phyloP scores from a whole-genome alignment of 2,888 invertebrate species.

The Saturnia japonica region DNA sequence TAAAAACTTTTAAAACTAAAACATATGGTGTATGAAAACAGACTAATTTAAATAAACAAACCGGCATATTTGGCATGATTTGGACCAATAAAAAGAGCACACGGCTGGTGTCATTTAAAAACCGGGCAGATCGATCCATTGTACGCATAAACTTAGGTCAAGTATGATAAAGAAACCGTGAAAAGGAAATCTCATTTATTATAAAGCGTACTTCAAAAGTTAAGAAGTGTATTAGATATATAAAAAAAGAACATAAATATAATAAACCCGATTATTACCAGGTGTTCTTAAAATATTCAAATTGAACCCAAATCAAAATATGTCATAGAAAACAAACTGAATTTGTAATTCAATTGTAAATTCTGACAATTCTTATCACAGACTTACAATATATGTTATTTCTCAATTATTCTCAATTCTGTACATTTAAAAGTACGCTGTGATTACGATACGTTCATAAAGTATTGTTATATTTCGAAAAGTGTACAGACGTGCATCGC shows the following conservation, averaged over 20 bases:
- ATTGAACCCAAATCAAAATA: neutral
- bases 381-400: too few relatives aligned
- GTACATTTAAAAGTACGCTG: conserved; percentile 29
- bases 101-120: conserved; percentile 30
- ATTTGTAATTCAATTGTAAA: neutral
- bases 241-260: neutral
- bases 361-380: too few relatives aligned
- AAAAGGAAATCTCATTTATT: neutral
- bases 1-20: neutral
- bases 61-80: conserved; percentile 14
- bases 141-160: neutral
- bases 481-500: conserved; percentile 23
- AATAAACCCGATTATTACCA: neutral
- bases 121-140: conserved; percentile 20
- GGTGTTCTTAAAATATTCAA: neutral
- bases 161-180: neutral
- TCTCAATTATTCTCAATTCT: too few relatives aligned
- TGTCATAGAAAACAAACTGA: conserved; percentile 29
- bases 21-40: conserved; percentile 27
- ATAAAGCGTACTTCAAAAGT: neutral
- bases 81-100: conserved; percentile 34
- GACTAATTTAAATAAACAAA: conserved; percentile 7
- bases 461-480: conserved; percentile 24
- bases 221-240: neutral
- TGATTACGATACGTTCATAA: conserved; percentile 21